Conservation (phyloP, 2,113 vertebrate species). For the Periophthalmus modestus region DNA sequence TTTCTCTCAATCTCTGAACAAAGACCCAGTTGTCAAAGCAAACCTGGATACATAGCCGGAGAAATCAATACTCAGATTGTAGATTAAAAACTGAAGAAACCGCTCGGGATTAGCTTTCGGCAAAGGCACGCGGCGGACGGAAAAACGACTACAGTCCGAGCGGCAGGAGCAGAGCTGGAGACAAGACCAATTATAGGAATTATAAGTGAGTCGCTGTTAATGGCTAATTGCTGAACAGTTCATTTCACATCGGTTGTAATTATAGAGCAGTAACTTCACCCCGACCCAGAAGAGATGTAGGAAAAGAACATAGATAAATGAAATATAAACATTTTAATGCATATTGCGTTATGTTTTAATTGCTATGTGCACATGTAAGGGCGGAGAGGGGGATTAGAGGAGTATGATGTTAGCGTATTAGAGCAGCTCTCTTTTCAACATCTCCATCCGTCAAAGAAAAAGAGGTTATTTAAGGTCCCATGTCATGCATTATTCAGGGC, state of each 20-base stretch:
- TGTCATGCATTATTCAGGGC: neutral
- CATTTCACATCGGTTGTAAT: constrained; percentile 4
- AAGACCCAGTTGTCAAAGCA: constrained; percentile 43
- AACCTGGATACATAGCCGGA: constrained; percentile 28
- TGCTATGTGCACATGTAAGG: neutral
- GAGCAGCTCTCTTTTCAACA: neutral
- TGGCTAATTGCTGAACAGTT: constrained; percentile 7
- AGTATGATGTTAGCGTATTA: neutral
- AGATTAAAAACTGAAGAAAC: constrained; percentile 51
- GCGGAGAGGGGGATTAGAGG: neutral
- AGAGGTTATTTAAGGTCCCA: neutral
- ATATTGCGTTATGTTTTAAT: neutral
- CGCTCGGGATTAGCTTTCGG: constrained; percentile 37
- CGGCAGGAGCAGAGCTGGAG: constrained; percentile 5
- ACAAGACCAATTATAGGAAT: neutral
- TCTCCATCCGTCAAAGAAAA: neutral
- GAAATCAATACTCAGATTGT: constrained; percentile 58
- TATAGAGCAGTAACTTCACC: neutral
- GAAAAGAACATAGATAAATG: neutral
- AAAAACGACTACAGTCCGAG: constrained; percentile 9
- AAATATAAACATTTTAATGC: neutral
- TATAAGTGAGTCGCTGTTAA: neutral
- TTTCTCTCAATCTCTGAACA: constrained; percentile 39
- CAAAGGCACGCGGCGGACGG: constrained; percentile 1
- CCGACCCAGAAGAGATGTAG: neutral